Evolutionary conservation across 2,797 vertebrate genomes (phyloP).

Genomic region (Haliaeetus vocifer): DNA sequence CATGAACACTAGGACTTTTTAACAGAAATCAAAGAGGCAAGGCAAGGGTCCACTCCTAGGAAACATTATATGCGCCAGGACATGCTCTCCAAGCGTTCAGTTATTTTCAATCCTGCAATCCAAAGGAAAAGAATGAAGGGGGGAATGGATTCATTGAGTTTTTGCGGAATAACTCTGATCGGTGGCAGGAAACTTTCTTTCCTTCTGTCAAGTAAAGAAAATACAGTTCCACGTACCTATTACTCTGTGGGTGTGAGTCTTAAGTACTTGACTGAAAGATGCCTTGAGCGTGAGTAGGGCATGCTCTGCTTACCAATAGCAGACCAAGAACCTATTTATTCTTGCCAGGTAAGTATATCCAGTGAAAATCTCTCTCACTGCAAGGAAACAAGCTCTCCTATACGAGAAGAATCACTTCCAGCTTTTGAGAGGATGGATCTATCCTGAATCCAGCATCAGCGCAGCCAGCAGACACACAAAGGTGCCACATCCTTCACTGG

Average conservation of each 20-base stretch:
- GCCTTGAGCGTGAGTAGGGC: neutral
- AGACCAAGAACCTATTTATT: neutral
- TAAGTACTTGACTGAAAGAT: neutral
- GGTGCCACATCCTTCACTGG: neutral
- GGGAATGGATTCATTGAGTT: neutral
- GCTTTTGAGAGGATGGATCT: neutral
- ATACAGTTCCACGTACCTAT: neutral
- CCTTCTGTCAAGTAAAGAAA: neutral
- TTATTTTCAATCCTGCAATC: neutral
- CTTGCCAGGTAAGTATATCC: neutral
- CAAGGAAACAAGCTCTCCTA: neutral
- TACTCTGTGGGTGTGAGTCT: neutral
- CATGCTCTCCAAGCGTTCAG: neutral
- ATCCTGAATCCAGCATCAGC: neutral
- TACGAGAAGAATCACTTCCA: neutral
- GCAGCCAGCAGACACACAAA: neutral
- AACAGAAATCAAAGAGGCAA: neutral
- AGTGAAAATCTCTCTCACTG: neutral
- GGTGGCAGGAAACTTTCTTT: neutral
- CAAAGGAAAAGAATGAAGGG: neutral
- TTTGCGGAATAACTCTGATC: neutral
- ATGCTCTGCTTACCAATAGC: neutral
- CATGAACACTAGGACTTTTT: neutral
- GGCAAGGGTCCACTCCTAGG: neutral
- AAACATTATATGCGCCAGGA: rapidly evolving